phyloP scores from a whole-genome alignment of 2,113 vertebrate species.

The human (Homo sapiens) region GRCh38 chr1:149791501-149792000 shows the following conservation, averaged over 20 bases:
- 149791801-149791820: background rate
- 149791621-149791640: background rate
- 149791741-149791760: background rate
- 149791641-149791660: conserved; percentile 7
- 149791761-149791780: background rate
- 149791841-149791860: background rate
- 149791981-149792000: background rate
- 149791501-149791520: background rate
- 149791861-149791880: background rate
- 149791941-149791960: background rate
- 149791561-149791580: background rate
- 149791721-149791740: background rate
- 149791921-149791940: background rate
- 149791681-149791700: background rate
- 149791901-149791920: background rate
- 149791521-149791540: rapidly evolving
- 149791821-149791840: background rate
- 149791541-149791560: background rate
- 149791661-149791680: background rate
- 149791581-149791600: background rate
- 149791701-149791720: background rate
- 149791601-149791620: background rate
- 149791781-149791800: background rate
- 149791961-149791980: background rate
- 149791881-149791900: too few relatives aligned